Base-by-base conservation (phyloP, 23 tunicate species). In the Diplosoma virens region DNA sequence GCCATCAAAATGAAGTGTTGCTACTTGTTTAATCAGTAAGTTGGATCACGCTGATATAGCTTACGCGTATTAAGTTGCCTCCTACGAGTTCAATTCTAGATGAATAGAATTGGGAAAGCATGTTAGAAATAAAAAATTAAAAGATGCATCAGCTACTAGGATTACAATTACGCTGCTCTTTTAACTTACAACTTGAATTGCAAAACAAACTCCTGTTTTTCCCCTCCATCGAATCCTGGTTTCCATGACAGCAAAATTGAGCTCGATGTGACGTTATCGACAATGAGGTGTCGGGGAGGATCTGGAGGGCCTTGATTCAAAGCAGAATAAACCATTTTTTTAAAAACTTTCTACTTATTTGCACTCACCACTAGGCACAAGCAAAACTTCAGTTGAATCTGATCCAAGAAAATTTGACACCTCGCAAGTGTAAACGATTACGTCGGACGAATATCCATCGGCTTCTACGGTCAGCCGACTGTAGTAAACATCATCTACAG, bases 151-250 rank as follows among this genome's bases (percentile, higher is more conserved):
- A n/a, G n/a, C n/a, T n/a, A n/a, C n/a, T n/a, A n/a, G n/a, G n/a
- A n/a, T n/a, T n/a, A n/a, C n/a, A n/a, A n/a, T n/a, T n/a, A n/a
- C n/a, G n/a, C n/a, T n/a, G n/a, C n/a, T n/a, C n/a, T n/a, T n/a
- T n/a, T 0, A 27, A 60, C 80, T 47, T 77, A 77, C 83, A 33
- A n/a, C 18, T 30, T 32, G 46, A 77, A 82, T 37, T 82, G 84
- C 33, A 89, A 71, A 14, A 78, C 28, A 37, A 89, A 89, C 6
- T 83, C 70, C 71, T 89, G 96, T 21, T 35, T 26, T 17, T 25
- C 71, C 9, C 96, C 96, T n/a, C 96, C 96, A 71, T 89, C 83
- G 47, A 89, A 89, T 1, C 83, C 87, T 14, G 87, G 74, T 47
- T 28, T 47, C 96, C 96, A 89, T 9, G 88, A 61, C 67, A 89